Conservation (phyloP, 2,113 vertebrate species). For the Apodemus speciosus region DNA sequence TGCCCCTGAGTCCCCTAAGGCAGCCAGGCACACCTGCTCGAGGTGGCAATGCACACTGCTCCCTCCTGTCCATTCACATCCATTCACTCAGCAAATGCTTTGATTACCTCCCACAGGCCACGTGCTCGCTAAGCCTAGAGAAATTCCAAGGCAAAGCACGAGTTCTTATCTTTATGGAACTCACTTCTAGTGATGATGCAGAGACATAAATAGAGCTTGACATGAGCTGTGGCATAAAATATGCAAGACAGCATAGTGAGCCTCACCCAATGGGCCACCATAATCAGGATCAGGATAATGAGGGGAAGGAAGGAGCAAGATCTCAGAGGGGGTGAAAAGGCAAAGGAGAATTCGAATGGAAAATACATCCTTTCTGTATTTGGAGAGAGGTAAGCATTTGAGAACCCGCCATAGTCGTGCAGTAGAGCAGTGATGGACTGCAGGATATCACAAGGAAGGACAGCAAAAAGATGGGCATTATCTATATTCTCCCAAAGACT, state of each 20-base stretch:
- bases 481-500: not conserved
- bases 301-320: not conserved
- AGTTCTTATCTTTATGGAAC: not conserved
- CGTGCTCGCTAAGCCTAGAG: not conserved
- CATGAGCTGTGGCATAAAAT: too few relatives aligned
- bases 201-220: not conserved
- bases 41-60: not conserved
- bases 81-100: not conserved
- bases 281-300: not conserved
- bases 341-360: not conserved
- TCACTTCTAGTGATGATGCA: not conserved
- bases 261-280: not conserved
- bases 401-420: not conserved
- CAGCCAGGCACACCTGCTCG: not conserved
- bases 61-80: not conserved
- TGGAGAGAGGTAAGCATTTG: not conserved
- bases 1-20: not conserved
- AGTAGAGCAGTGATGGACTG: rapidly evolving
- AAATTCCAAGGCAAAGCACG: not conserved
- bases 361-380: not conserved
- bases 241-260: not conserved
- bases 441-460: not conserved
- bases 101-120: not conserved
- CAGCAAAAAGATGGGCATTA: not conserved
- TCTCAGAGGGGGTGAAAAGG: not conserved